phyloP scores from a whole-genome alignment of 2,113 vertebrate species.

The Xyliphius kryptos region DNA sequence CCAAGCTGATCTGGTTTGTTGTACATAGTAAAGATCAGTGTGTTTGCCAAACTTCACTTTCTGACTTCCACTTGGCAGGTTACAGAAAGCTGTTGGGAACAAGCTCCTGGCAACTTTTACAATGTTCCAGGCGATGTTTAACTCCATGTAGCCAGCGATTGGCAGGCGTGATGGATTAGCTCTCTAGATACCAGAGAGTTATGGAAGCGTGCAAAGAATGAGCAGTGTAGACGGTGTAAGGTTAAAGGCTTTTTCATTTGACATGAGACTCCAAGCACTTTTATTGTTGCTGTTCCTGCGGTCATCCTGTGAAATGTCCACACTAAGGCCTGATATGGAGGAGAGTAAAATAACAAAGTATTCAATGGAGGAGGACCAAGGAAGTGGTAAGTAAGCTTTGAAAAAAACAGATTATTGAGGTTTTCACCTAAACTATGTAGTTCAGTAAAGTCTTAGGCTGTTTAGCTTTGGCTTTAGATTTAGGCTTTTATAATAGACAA shows the following conservation, averaged over 20 bases:
- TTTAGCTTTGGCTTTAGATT: too few species aligned
- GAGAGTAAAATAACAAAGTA: neutral
- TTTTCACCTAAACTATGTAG: too few species aligned
- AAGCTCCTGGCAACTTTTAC: neutral
- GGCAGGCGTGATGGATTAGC: neutral
- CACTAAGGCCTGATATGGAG: slow-evolving; percentile 43
- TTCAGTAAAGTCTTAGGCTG: too few species aligned
- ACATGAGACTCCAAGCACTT: slow-evolving; percentile 29
- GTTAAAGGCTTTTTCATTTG: too few species aligned
- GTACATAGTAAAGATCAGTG: neutral
- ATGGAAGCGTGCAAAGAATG: neutral
- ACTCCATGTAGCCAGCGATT: neutral
- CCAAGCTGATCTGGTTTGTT: neutral
- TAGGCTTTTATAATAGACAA: too few species aligned
- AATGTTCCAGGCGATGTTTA: neutral
- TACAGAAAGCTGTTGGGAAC: neutral
- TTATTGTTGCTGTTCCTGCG: slow-evolving; percentile 47
- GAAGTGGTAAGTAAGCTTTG: slow-evolving; percentile 53
- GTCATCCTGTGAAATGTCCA: slow-evolving; percentile 36
- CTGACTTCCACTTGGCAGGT: slow-evolving; percentile 3
- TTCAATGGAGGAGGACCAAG: slow-evolving; percentile 42
- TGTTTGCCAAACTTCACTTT: neutral
- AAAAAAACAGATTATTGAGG: too few species aligned
- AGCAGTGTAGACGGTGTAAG: too few species aligned
- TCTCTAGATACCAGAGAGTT: neutral